Conservation (phyloP, 2,113 vertebrate genomes). For the Colinus virginianus region DNA sequence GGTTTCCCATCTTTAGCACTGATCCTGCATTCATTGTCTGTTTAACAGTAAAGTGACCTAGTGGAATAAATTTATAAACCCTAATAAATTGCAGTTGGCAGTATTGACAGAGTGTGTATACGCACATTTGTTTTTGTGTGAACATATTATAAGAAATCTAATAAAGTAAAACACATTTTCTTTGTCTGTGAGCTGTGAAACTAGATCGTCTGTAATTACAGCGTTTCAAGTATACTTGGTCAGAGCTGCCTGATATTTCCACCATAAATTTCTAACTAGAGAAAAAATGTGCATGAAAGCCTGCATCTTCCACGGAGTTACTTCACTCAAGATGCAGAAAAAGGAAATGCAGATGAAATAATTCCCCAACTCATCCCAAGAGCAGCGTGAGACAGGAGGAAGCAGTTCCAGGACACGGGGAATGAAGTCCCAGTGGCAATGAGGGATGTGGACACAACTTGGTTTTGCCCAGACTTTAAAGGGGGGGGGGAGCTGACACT, state of each 20-base stretch:
- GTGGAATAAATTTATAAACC: constrained; percentile 47
- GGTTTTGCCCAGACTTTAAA: not conserved
- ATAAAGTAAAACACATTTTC: constrained; percentile 65
- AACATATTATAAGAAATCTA: constrained; percentile 36
- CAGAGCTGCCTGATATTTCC: not conserved
- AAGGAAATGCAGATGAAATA: not conserved
- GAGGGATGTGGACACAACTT: not conserved
- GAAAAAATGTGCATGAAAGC: not conserved
- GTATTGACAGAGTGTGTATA: constrained; percentile 47
- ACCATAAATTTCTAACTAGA: not conserved
- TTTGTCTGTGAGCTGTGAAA: constrained; percentile 62
- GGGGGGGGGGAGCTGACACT: not conserved
- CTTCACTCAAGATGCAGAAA: not conserved
- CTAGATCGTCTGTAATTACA: constrained; percentile 33
- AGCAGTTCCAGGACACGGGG: not conserved
- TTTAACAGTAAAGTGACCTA: constrained; percentile 5
- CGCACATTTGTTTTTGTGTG: constrained; percentile 13
- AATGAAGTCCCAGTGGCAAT: not conserved
- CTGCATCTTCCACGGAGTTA: not conserved
- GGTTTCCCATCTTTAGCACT: not conserved
- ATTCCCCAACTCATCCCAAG: not conserved
- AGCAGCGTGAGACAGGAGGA: not conserved
- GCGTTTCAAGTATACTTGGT: not conserved
- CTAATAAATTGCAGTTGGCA: constrained; percentile 61
- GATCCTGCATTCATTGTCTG: constrained; percentile 22